phyloP scores from a whole-genome alignment of 2,888 invertebrate genomes.

The Caradrina kadenii region DNA sequence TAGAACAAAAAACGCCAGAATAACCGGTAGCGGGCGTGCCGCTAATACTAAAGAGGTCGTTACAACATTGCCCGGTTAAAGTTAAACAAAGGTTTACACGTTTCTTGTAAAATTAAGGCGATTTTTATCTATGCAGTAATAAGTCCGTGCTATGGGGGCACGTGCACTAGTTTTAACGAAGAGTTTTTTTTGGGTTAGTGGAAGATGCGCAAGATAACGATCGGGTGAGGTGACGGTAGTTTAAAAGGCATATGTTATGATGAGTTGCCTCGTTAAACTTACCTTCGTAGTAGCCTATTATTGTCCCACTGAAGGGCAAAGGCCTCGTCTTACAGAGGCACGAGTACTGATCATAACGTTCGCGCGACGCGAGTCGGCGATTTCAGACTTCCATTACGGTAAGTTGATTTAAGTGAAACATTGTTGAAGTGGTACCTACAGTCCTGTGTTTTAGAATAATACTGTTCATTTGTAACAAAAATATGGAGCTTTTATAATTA shows the following conservation, averaged over 20 bases:
- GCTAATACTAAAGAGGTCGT: slow-evolving; percentile 85
- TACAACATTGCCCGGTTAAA: slow-evolving; percentile 70
- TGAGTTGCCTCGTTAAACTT: slow-evolving; percentile 34
- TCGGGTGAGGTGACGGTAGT: slow-evolving; percentile 55
- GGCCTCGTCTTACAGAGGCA: neutral
- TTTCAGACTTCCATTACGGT: too few relatives aligned
- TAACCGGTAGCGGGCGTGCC: slow-evolving; percentile 88
- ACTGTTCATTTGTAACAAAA: too few relatives aligned
- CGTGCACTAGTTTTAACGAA: slow-evolving; percentile 87
- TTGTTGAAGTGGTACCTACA: too few relatives aligned
- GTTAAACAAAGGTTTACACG: slow-evolving; percentile 83
- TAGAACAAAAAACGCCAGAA: slow-evolving; percentile 77
- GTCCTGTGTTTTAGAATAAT: too few relatives aligned
- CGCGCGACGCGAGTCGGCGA: too few relatives aligned
- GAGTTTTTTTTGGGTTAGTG: slow-evolving; percentile 62
- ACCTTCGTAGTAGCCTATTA: neutral
- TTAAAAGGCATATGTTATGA: slow-evolving; percentile 43
- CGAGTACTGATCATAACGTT: neutral
- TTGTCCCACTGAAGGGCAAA: neutral
- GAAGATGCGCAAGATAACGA: slow-evolving; percentile 62
- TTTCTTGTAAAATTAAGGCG: slow-evolving; percentile 87
- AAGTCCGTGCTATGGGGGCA: slow-evolving; percentile 81
- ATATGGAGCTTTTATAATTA: too few relatives aligned
- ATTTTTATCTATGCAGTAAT: slow-evolving; percentile 86
- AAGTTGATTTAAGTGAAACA: too few relatives aligned